Evolutionary conservation across 2,113 vertebrate genomes (phyloP).

Genomic region (Ancistrus triradiatus): DNA sequence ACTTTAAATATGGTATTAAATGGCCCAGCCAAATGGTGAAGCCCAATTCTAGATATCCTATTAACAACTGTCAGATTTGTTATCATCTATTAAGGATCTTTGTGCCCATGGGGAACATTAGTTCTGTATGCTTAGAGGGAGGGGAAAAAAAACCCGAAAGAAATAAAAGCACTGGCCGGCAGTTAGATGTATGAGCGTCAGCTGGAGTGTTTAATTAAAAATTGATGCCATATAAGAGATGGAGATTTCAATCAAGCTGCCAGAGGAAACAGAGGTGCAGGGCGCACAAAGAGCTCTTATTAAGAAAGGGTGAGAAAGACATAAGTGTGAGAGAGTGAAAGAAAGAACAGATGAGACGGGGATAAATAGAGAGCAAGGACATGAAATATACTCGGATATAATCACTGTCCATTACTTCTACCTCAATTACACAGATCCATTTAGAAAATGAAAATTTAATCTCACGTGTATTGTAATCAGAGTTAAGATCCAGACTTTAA

Average conservation of each 20-base stretch:
- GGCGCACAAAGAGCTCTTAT: constrained; percentile 53
- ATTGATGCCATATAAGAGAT: constrained; percentile 70
- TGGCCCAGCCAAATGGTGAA: too few species aligned
- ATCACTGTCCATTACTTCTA: constrained; percentile 11
- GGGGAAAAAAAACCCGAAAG: not conserved
- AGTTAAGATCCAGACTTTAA: constrained; percentile 38
- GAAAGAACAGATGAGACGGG: constrained; percentile 1
- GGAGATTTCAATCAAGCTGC: constrained; percentile 64
- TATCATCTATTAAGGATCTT: too few species aligned
- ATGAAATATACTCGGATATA: constrained; percentile 7
- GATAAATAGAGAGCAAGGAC: constrained; percentile 29
- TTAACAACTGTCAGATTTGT: too few species aligned
- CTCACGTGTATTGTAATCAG: constrained; percentile 39
- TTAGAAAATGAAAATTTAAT: constrained; percentile 47
- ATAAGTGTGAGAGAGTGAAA: constrained; percentile 1
- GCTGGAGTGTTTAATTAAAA: constrained; percentile 69
- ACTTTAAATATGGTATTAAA: too few species aligned
- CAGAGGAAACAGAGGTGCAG: constrained; percentile 50
- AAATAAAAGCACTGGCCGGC: constrained; percentile 50
- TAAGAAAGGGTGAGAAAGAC: constrained; percentile 28
- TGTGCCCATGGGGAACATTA: not conserved
- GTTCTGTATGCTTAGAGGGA: not conserved
- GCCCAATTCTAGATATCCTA: too few species aligned
- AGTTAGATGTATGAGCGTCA: constrained; percentile 60
- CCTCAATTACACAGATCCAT: constrained; percentile 31